Evolutionary conservation across 2,113 vertebrate genomes (phyloP), one percentile per base, ranked within the genome.

Genomic region (Corydoras sp.): DNA sequence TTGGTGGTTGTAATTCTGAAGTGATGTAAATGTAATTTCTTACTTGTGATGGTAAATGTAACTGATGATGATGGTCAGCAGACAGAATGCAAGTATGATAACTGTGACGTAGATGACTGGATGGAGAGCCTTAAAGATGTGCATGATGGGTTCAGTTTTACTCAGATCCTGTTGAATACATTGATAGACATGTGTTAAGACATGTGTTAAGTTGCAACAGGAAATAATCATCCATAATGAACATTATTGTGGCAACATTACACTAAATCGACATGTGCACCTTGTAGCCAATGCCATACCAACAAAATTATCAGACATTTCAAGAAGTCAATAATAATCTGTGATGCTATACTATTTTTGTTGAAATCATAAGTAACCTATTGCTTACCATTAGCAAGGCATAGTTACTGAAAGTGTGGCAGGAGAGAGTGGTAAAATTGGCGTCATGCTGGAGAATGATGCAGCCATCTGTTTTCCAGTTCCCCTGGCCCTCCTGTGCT

Each of bases 1-100:
- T 43, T 43, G 4, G 35, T 43, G 35, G 35, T 43, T 8, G 35
- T 24, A 24, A 24, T 24, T 24, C 35, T 43, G 35, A 8, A 43
- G 35, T 43, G 35, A 43, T 43, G 35, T 43, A n/a, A 12, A 59
- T 43, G 15, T 14, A 68, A 5, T 3, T 54, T 65, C 85, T 80
- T 88, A 98, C 96, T 92, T 94, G 89, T 95, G 95, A 78, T 95
- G 92, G 83, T 94, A 95, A 58, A 93, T 73, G 71, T 99, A 99
- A 73, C 92, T 98, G 82, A 92, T 56, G 13, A 93, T 91, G 72
- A 97, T 89, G 3, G 85, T 86, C 76, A 93, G 53, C 62, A 98
- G 88, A 77, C 93, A 92, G 49, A 94, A 78, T 1, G 96, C 86
- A 6, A 99, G 89, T 58, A 97, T 83, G 65, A 92, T 62, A 0